Base-by-base conservation (phyloP, 2,888 invertebrate genomes). In the Cantharis rustica region DNA sequence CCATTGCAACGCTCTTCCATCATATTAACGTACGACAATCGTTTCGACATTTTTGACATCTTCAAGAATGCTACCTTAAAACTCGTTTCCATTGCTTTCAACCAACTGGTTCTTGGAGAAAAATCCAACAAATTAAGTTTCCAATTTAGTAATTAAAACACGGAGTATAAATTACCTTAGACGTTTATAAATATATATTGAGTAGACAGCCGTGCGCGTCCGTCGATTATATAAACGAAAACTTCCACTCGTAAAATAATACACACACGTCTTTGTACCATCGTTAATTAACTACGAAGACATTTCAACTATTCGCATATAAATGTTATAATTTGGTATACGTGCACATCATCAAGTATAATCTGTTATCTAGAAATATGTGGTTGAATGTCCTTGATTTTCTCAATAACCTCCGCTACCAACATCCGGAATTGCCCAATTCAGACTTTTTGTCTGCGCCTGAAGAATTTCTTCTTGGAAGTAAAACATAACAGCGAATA, bases 151-250 rank as follows among this genome's bases (percentile, higher is more conserved):
- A 47, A 47, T 47, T 47, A 47, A 47, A 47, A 47, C 47, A 47
- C 47, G 47, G 47, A 5, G 47, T 47, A 47, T 47, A 47, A 47
- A 47, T 47, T 47, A 47, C 47, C 72, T 64, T 69, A 68, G 69
- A 72, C 69, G 72, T 75, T 68, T 75, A 72, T 75, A 69, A 66
- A 66, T 70, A 74, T 64, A 70, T 70, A 74, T 47, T 47, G n/a
- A 47, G 47, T 47, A 63, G 69, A 31, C 69, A 26, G 31, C 20
- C 16, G n/a, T 66, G 64, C 64, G 20, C 64, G 20, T 23, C 20
- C 64, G n/a, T 47, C 47, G 64, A 66, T 66, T 66, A 20, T 20
- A 66, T 20, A 66, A 66, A 66, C 17, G 13, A 47, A 47, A 47
- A 16, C 64, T 64, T 66, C 2, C n/a, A 47, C 47, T 47, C n/a